Evolutionary conservation across 2,113 vertebrate genomes (phyloP), one percentile per base, ranked within the genome.

Genomic region (Synchiropus splendidus): DNA sequence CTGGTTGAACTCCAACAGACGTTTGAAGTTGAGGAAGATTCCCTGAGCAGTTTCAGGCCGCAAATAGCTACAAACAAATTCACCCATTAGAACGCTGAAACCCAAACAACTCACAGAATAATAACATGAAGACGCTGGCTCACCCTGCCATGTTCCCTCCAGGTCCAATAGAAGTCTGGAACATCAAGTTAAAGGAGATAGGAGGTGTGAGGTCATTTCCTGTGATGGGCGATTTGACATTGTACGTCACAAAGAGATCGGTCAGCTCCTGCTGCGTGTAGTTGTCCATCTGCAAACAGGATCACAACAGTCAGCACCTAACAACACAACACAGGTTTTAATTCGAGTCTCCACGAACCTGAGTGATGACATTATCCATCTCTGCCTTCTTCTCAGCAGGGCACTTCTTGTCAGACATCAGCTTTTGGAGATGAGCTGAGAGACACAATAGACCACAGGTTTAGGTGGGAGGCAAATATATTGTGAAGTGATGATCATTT

Each of bases 21-120:
- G 92, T 61, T 99, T 99, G 78, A 98, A 99, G 84, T 99, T 99
- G 52, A 98, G 89, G 78, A 99, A 98, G 85, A 99, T 98, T 77
- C 95, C 95, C 83, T 99, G 95, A 51, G 95, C 94, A 0, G 95
- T 99, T 87, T 99, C 94, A 58, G 95, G 95, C 83, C 95, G 88
- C 81, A 99, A 72, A 52, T 99, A 99, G 62, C 95, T 99, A 49
- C 12, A 78, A 33, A 45, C n/a, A n/a, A 1, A 36, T 27, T 27
- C 39, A 42, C n/a, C 39, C 6, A 4, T 17, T 10, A 2, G 11
- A 10, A 13, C 18, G 12, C 18, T 5, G 13, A 12, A 6, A 37
- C 4, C 0, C 13, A 5, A 18, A 6, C 5, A 10, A 10, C 16
- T 17, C 1, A 9, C 2, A 37, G 1, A n/a, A n/a, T n/a, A n/a